These are phyloP conservation scores for Siderastrea radians DNA, from an alignment of 92 coral and sea anemone species.

Conservation along the genomic window DNA sequence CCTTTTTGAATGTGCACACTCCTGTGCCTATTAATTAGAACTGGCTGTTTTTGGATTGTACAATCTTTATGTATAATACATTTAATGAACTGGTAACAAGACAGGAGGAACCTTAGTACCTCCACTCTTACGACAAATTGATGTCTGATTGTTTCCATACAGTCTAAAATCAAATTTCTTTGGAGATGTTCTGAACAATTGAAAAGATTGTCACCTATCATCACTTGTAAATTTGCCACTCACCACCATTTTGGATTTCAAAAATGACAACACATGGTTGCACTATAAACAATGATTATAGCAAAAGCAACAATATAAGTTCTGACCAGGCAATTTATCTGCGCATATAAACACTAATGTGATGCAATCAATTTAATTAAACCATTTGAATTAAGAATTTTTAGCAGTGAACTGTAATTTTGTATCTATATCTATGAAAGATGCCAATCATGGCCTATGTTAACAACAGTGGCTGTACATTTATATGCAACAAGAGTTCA, in stretches of 20 bases:
- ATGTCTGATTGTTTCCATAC: neutral
- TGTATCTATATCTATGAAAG: neutral
- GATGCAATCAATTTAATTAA: too few relatives aligned
- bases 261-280: conserved; percentile 7
- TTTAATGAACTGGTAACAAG: conserved; percentile 23
- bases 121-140: neutral
- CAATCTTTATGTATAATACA: conserved; percentile 24
- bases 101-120: conserved; percentile 8
- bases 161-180: neutral
- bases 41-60: conserved; percentile 29
- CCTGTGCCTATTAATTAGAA: conserved; percentile 11
- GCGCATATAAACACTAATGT: too few relatives aligned
- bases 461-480: neutral
- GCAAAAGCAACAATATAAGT: too few relatives aligned
- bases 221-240: neutral
- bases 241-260: neutral
- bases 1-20: too few relatives aligned
- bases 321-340: too few relatives aligned
- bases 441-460: neutral
- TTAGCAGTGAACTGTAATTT: too few relatives aligned
- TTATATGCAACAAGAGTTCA: too few relatives aligned
- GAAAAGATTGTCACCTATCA: neutral
- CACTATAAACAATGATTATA: neutral
- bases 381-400: too few relatives aligned
- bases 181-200: neutral